Conservation (phyloP, 2,888 invertebrate genomes). For the Volucella inflata region DNA sequence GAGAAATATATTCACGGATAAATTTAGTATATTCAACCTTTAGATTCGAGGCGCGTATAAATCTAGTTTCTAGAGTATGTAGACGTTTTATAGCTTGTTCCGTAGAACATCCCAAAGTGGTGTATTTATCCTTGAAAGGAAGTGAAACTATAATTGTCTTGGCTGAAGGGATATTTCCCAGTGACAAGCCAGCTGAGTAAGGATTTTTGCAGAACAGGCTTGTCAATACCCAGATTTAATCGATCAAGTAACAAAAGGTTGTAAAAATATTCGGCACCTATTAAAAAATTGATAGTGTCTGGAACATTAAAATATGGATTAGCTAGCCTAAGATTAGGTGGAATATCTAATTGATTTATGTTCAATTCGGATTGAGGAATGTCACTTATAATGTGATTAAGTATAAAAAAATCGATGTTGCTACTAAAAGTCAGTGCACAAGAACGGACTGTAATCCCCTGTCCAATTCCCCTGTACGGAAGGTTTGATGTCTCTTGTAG, state of each 20-base stretch:
- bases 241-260: slow-evolving; percentile 9
- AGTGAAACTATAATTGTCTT: slow-evolving; percentile 12
- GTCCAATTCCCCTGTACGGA: neutral
- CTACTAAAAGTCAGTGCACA: slow-evolving; percentile 1
- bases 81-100: slow-evolving; percentile 21
- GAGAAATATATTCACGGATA: slow-evolving; percentile 12
- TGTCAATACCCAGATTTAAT: slow-evolving; percentile 1
- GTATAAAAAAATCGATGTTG: slow-evolving; percentile 19
- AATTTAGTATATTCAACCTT: slow-evolving; percentile 3
- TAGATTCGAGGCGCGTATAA: neutral
- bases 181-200: slow-evolving; percentile 18
- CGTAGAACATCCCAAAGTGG: neutral
- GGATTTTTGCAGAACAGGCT: neutral
- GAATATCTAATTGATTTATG: slow-evolving; percentile 2
- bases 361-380: slow-evolving; percentile 15
- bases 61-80: slow-evolving; percentile 2
- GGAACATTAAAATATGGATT: slow-evolving; percentile 26
- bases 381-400: slow-evolving; percentile 16
- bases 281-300: slow-evolving; percentile 21
- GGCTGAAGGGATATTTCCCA: neutral
- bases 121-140: neutral
- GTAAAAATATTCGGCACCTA: slow-evolving; percentile 25
- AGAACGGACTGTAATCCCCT: neutral
- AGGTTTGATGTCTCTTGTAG: slow-evolving; percentile 1
- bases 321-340: slow-evolving; percentile 4